These are phyloP conservation scores for Merops nubicus DNA, from an alignment of 2,113 vertebrate genomes.

Conservation along the genomic window DNA sequence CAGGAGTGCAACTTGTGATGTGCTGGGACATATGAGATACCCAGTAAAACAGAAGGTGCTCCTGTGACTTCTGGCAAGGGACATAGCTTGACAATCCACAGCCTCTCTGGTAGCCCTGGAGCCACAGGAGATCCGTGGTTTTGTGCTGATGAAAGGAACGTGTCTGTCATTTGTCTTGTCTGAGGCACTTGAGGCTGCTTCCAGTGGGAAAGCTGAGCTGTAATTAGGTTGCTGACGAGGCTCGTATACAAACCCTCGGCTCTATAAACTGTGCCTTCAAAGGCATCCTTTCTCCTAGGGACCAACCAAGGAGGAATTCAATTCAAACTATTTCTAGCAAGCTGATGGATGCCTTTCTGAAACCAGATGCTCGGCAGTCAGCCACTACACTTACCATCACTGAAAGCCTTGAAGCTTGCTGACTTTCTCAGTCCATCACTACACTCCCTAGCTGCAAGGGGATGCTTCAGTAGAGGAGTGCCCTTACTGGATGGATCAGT, in stretches of 20 bases:
- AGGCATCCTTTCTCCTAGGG: neutral
- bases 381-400: neutral
- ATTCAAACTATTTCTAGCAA: neutral
- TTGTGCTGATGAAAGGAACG: neutral
- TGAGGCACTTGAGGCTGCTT: neutral
- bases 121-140: rapidly evolving
- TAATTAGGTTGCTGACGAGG: conserved; percentile 37
- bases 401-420: neutral
- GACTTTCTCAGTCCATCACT: neutral
- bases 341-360: neutral
- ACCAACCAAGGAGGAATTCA: rapidly evolving
- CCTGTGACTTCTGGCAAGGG: neutral
- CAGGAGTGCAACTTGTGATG: neutral
- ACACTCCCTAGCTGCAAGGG: neutral
- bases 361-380: neutral
- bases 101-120: neutral
- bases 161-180: conserved; percentile 21
- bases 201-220: conserved; percentile 36
- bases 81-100: neutral
- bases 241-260: neutral
- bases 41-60: conserved; percentile 22
- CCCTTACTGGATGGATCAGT: neutral
- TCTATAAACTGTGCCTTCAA: neutral
- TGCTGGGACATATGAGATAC: neutral
- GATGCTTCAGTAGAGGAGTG: neutral